Evolutionary conservation across 92 coral and sea anemone species (phyloP).

Genomic region (Palythoa caribaeorum): DNA sequence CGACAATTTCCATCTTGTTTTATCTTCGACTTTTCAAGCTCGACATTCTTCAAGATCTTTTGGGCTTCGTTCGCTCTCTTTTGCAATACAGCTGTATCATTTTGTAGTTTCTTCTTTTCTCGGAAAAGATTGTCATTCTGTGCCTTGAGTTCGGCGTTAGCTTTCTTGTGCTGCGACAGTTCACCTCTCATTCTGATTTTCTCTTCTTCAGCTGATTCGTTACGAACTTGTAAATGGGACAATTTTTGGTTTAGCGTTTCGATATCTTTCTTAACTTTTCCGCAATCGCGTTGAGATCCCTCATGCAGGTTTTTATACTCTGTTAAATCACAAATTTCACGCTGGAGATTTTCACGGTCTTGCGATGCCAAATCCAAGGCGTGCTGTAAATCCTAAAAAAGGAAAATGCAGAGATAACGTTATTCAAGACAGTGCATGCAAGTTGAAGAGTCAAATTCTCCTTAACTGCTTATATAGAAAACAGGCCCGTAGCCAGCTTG

Average conservation of each 20-base stretch:
- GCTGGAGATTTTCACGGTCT: slow-evolving; percentile 82
- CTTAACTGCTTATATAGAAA: too few relatives aligned
- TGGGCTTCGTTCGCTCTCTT: slow-evolving; percentile 71
- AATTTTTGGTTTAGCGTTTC: slow-evolving; percentile 77
- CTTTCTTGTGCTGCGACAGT: slow-evolving; percentile 81
- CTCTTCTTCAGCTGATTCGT: slow-evolving; percentile 85
- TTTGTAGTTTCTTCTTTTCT: slow-evolving; percentile 83
- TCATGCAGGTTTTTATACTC: slow-evolving; percentile 77
- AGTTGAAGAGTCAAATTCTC: too few relatives aligned
- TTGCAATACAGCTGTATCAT: slow-evolving; percentile 68
- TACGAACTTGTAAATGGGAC: slow-evolving; percentile 80
- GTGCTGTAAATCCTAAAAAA: slow-evolving; percentile 67
- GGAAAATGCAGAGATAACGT: not conserved
- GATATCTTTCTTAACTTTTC: slow-evolving; percentile 85
- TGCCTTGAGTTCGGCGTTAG: slow-evolving; percentile 85
- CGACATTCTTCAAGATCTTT: slow-evolving; percentile 40
- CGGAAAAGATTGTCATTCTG: slow-evolving; percentile 81
- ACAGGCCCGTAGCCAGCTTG: too few relatives aligned
- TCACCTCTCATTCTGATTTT: slow-evolving; percentile 81
- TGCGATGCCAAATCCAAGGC: slow-evolving; percentile 72
- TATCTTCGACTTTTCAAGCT: slow-evolving; percentile 66
- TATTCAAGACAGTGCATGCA: too few relatives aligned
- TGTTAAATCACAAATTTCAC: slow-evolving; percentile 74
- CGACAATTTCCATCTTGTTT: slow-evolving; percentile 67
- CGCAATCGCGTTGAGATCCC: slow-evolving; percentile 83